Percentiles rank a stretch among this genome's conserved stretches.
Conservation (phyloP, 2,888 invertebrate species). For the Parapristionchus giblindavisi region DNA sequence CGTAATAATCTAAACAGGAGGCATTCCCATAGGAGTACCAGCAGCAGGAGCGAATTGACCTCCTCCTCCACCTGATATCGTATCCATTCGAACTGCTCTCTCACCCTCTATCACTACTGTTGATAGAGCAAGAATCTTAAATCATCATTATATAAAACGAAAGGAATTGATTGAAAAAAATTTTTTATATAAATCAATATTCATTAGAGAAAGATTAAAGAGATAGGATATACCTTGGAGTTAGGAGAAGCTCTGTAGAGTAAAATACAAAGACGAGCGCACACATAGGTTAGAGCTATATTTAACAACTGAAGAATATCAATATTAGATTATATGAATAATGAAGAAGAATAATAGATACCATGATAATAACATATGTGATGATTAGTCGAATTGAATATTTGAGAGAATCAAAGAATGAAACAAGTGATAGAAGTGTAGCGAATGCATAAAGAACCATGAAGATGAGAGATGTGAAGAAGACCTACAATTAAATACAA, state of each 20-base stretch:
- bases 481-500: conserved; percentile 42
- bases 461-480: conserved; percentile 46
- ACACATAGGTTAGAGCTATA: conserved; percentile 44
- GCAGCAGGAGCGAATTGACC: conserved; percentile 33
- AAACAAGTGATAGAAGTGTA: conserved; percentile 49
- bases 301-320: conserved; percentile 40
- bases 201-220: background rate
- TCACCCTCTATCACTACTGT: conserved; percentile 36
- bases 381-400: conserved; percentile 48
- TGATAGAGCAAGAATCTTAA: conserved; percentile 20
- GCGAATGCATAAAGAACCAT: conserved; percentile 46
- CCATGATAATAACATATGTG: conserved; percentile 48
- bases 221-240: conserved; percentile 40
- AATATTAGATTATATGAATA: background rate
- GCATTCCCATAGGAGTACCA: conserved; percentile 28
- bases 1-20: conserved; percentile 1
- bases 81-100: conserved; percentile 24
- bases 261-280: conserved; percentile 48
- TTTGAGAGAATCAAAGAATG: conserved; percentile 53
- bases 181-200: background rate
- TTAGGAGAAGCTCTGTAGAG: conserved; percentile 57
- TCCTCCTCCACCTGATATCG: background rate
- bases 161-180: background rate
- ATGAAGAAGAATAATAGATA: conserved; percentile 37
- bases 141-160: background rate